These are phyloP conservation scores for Bufotes viridis DNA, from an alignment of 2,797 vertebrate species.

Conservation along the genomic window DNA sequence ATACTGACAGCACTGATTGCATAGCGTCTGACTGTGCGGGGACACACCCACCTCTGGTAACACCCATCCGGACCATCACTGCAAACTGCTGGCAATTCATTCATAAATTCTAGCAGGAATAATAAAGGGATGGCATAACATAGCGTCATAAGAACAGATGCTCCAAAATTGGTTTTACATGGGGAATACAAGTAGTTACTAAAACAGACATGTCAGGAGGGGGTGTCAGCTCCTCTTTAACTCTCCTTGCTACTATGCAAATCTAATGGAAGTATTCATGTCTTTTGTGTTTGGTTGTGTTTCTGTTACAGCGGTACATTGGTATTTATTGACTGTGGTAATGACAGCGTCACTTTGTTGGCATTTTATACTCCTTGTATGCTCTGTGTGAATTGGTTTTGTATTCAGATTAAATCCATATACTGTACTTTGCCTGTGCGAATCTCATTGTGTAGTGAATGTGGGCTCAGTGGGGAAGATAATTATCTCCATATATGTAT, in stretches of 20 bases:
- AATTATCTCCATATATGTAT: background rate
- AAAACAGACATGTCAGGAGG: too few relatives aligned
- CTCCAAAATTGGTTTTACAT: too few relatives aligned
- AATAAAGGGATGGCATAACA: too few relatives aligned
- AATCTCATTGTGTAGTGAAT: background rate
- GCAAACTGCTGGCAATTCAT: too few relatives aligned
- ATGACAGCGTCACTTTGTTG: background rate
- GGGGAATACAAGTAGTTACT: too few relatives aligned
- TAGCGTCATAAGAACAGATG: too few relatives aligned
- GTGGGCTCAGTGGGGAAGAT: background rate
- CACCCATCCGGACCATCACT: too few relatives aligned
- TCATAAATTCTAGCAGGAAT: too few relatives aligned
- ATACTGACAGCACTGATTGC: too few relatives aligned
- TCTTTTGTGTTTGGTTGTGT: background rate
- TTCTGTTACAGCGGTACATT: background rate
- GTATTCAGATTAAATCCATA: slow-evolving; percentile 37
- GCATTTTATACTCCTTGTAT: slow-evolving; percentile 3
- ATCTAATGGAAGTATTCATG: background rate
- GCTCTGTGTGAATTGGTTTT: slow-evolving; percentile 29
- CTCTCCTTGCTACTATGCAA: slow-evolving; percentile 11
- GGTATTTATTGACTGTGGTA: slow-evolving; percentile 11
- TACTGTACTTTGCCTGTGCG: slow-evolving; percentile 9
- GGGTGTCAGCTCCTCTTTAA: background rate
- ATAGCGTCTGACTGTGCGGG: too few relatives aligned
- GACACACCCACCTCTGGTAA: too few relatives aligned